Percentiles rank a stretch among this genome's conserved stretches.
These are phyloP conservation scores for Apamea anceps DNA, from an alignment of 2,888 invertebrate genomes.

Conservation along the genomic window DNA sequence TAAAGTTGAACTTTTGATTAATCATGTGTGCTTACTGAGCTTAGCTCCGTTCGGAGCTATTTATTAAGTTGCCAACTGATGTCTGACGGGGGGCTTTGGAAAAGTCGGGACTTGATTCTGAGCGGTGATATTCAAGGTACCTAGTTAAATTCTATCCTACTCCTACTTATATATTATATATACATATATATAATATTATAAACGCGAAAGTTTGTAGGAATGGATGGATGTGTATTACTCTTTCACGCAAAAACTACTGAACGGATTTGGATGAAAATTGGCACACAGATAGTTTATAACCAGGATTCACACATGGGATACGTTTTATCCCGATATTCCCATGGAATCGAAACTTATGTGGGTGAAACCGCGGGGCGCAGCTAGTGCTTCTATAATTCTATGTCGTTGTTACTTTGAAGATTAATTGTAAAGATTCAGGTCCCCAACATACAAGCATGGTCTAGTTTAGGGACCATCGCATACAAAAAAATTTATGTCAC, in stretches of 20 bases:
- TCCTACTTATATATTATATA: too few relatives aligned
- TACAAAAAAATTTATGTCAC: background rate
- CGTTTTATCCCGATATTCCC: too few relatives aligned
- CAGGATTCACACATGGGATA: too few relatives aligned
- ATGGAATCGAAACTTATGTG: too few relatives aligned
- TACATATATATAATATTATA: too few relatives aligned
- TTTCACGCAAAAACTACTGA: too few relatives aligned
- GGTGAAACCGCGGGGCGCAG: too few relatives aligned
- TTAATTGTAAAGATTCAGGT: background rate
- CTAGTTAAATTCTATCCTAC: background rate
- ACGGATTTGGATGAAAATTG: too few relatives aligned
- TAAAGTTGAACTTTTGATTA: slow-evolving; percentile 60
- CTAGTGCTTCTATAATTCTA: background rate
- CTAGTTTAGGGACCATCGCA: background rate
- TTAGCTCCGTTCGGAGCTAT: slow-evolving; percentile 47
- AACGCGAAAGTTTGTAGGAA: too few relatives aligned
- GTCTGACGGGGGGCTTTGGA: slow-evolving; percentile 39
- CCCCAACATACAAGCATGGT: too few relatives aligned
- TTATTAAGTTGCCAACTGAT: slow-evolving; percentile 52
- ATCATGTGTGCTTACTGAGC: slow-evolving; percentile 54
- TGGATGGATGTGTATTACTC: too few relatives aligned
- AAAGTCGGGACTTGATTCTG: slow-evolving; percentile 18
- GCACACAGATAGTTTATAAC: too few relatives aligned
- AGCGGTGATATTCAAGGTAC: slow-evolving; percentile 30
- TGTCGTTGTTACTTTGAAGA: slow-evolving; percentile 6